These are phyloP conservation scores for Agrochola lychnidis DNA, from an alignment of 2,888 invertebrate species.

Conservation along the genomic window DNA sequence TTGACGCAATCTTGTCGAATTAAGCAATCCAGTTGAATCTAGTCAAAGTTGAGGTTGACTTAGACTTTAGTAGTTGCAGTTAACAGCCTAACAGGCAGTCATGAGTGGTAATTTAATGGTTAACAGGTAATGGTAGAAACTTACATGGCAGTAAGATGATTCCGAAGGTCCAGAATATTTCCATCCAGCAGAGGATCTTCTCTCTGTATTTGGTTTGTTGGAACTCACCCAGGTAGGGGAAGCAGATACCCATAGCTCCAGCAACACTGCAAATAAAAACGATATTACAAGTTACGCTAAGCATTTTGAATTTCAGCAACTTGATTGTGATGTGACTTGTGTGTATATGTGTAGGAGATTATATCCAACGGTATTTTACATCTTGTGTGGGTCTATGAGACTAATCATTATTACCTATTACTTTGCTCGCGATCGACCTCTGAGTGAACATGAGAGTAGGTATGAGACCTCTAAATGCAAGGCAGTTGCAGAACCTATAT, in stretches of 20 bases:
- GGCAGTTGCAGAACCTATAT: background rate
- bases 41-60: background rate
- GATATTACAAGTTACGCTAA: background rate
- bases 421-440: background rate
- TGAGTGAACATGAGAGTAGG: background rate
- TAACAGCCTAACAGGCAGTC: background rate
- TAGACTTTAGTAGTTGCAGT: background rate
- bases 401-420: background rate
- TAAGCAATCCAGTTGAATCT: too few species aligned
- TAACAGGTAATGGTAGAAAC: constrained; percentile 57
- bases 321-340: background rate
- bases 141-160: constrained; percentile 94
- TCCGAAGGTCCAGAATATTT: constrained; percentile 95
- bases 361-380: background rate
- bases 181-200: constrained; percentile 96
- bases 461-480: background rate
- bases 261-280: constrained; percentile 91
- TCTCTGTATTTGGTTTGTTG: constrained; percentile 95
- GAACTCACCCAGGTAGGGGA: constrained; percentile 95
- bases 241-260: constrained; percentile 95
- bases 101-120: background rate
- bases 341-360: background rate
- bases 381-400: background rate
- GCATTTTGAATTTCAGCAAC: background rate
- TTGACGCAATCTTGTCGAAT: background rate